These are phyloP conservation scores for Coremacera marginata DNA, from an alignment of 2,888 invertebrate species.

Conservation along the genomic window DNA sequence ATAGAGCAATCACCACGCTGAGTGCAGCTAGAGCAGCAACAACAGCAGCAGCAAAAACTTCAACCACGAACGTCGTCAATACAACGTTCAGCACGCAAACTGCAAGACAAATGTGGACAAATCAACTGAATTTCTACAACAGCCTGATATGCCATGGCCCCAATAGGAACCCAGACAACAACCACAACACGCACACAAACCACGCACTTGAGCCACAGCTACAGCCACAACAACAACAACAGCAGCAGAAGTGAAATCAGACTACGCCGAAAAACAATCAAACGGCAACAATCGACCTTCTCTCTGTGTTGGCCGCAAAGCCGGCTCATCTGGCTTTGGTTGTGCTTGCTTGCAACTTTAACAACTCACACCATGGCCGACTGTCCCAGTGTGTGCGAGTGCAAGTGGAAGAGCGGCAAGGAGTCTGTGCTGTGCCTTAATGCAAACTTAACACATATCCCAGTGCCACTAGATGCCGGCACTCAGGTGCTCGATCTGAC, in stretches of 20 bases:
- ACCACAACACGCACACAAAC: constrained; percentile 34
- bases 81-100: constrained; percentile 42
- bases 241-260: neutral
- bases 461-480: constrained; percentile 80
- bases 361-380: constrained; percentile 70
- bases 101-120: constrained; percentile 55
- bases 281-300: too few species aligned
- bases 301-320: too few species aligned
- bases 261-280: neutral
- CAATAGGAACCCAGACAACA: constrained; percentile 47
- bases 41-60: constrained; percentile 12
- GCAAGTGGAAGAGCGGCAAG: constrained; percentile 91
- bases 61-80: constrained; percentile 31
- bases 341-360: constrained; percentile 56
- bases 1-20: constrained; percentile 19
- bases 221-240: constrained; percentile 34
- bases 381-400: constrained; percentile 84
- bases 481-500: constrained; percentile 85
- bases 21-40: constrained; percentile 23
- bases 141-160: constrained; percentile 62
- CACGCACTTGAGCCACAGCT: constrained; percentile 29
- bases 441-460: constrained; percentile 81
- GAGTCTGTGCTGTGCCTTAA: constrained; percentile 85
- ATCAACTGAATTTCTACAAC: constrained; percentile 50
- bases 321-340: constrained; percentile 51